Conservation (phyloP, 2,113 vertebrate species). For the Embiotoca jacksoni region DNA sequence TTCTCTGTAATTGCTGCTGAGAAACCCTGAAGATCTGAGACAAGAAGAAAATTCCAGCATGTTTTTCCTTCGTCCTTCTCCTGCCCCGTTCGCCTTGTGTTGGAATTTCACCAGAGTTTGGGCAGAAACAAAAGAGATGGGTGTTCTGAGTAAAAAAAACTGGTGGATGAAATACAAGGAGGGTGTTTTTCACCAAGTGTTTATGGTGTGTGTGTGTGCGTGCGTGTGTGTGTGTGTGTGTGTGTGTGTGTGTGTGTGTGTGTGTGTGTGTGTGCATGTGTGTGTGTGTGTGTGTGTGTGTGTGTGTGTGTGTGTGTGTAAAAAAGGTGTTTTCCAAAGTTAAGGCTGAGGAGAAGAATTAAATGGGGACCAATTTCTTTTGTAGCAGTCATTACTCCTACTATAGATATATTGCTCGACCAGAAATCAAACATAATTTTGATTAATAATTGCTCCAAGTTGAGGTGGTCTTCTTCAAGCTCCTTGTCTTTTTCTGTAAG, state of each 20-base stretch:
- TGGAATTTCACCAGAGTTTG: constrained; percentile 68
- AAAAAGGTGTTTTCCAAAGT: constrained; percentile 55
- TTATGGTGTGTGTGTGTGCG: constrained; percentile 10
- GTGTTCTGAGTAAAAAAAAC: constrained; percentile 44
- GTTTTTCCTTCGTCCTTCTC: constrained; percentile 74
- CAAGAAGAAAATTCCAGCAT: constrained; percentile 78
- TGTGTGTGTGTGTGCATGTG: too few relatives aligned
- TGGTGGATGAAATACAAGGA: constrained; percentile 54
- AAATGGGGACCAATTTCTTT: constrained; percentile 27
- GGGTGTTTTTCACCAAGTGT: constrained; percentile 42
- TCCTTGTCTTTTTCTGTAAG: constrained; percentile 4
- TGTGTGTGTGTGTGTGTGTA: constrained; percentile 21
- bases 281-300: too few relatives aligned
- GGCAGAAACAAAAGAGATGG: constrained; percentile 73
- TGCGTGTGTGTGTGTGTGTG: too few relatives aligned
- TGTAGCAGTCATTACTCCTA: constrained; percentile 10
- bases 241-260: too few relatives aligned
- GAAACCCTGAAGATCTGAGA: constrained; percentile 83
- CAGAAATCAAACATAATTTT: constrained; percentile 40
- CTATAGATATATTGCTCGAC: not conserved
- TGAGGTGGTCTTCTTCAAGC: not conserved
- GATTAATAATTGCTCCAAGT: not conserved
- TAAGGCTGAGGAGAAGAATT: constrained; percentile 14
- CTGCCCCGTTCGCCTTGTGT: constrained; percentile 64
- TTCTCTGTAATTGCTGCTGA: constrained; percentile 81